Percentiles rank a stretch among this genome's conserved stretches.
Conservation (phyloP, 2,113 vertebrate genomes). For the Eretmodus cyanostictus region DNA sequence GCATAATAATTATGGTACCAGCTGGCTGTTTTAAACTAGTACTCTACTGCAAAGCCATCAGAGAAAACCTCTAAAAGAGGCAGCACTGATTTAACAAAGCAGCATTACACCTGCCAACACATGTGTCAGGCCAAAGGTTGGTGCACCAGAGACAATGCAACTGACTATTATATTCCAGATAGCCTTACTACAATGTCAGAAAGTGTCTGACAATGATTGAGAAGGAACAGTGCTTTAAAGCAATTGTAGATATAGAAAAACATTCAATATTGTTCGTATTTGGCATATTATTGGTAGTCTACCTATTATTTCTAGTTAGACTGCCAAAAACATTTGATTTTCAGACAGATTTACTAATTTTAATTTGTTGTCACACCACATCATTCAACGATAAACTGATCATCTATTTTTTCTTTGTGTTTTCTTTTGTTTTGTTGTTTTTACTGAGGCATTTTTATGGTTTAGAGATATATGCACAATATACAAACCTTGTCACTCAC, state of each 20-base stretch:
- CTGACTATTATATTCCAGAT: neutral
- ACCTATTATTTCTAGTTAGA: neutral
- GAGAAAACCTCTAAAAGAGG: conserved; percentile 3
- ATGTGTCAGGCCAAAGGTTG: conserved; percentile 1
- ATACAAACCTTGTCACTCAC: neutral
- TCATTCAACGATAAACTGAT: neutral
- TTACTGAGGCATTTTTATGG: neutral
- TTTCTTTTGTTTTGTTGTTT: neutral
- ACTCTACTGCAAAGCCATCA: neutral
- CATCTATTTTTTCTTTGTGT: neutral
- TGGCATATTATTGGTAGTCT: neutral
- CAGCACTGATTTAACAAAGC: neutral
- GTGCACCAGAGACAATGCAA: neutral
- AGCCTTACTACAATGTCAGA: neutral
- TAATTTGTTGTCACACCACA: neutral
- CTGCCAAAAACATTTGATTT: neutral
- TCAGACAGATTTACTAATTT: neutral
- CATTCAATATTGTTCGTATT: neutral
- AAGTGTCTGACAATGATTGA: neutral
- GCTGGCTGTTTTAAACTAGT: conserved; percentile 23
- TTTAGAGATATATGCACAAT: neutral
- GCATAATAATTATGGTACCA: neutral
- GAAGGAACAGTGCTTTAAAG: neutral
- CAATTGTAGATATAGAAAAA: neutral
- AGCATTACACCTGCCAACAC: conserved; percentile 7